Conservation (phyloP, 2,888 invertebrate genomes). For the Cinara cedri region DNA sequence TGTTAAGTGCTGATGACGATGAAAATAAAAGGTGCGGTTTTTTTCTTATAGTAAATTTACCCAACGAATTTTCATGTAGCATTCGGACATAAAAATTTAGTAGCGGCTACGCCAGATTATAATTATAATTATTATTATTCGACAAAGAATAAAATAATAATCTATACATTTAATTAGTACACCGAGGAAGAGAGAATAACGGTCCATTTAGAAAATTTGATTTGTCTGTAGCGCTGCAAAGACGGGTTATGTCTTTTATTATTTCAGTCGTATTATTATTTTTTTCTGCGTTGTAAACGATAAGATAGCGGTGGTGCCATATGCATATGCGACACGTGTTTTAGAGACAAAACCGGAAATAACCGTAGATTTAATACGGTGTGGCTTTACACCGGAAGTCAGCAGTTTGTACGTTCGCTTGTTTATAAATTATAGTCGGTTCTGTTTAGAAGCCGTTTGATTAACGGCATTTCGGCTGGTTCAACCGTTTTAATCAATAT, state of each 20-base stretch:
- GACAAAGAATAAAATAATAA: conserved; percentile 19
- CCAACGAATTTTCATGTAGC: not conserved
- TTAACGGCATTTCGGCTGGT: not conserved
- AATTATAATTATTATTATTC: not conserved
- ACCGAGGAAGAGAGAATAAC: conserved; percentile 5
- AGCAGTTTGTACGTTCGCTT: not conserved
- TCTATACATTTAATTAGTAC: not conserved
- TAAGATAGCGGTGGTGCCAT: not conserved
- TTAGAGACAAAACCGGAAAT: conserved; percentile 28
- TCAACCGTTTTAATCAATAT: not conserved
- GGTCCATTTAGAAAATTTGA: conserved; percentile 52
- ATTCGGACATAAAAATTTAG: not conserved
- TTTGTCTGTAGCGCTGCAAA: conserved; percentile 11
- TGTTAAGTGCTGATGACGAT: too few relatives aligned
- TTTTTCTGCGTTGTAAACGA: not conserved
- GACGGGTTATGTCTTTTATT: conserved; percentile 7
- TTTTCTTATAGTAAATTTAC: too few relatives aligned
- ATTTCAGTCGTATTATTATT: conserved; percentile 25
- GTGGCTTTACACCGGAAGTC: conserved; percentile 11
- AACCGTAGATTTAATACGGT: conserved; percentile 13
- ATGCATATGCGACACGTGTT: not conserved
- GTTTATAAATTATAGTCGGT: too few relatives aligned
- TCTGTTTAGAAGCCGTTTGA: not conserved
- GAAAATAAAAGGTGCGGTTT: too few relatives aligned
- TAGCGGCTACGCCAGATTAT: too few relatives aligned